Evolutionary conservation across 2,797 vertebrate species (phyloP), one percentile per base, ranked within the genome.

Genomic region (Lagocephalus sceleratus): DNA sequence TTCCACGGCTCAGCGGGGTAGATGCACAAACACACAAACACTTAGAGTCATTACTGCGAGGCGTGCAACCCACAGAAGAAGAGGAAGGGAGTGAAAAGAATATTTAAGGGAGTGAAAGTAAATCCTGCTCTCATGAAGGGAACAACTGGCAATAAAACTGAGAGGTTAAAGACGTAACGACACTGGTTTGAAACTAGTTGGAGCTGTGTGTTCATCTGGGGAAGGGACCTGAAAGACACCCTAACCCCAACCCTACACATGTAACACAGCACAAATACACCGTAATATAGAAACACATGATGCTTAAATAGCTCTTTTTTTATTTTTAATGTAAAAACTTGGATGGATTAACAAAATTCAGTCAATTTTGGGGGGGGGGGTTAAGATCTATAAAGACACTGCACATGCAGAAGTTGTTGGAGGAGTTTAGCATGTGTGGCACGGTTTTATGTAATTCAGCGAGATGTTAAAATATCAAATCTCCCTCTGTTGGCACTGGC

Each of bases 1-100:
- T 63, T 71, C 72, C 70, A 63, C 63, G 78, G 61, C 66, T 81
- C 57, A 71, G 62, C 62, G 56, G 56, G 57, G 65, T 46, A 55
- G 41, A 59, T 53, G 23, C 21, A 10, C 57, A 66, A 46, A 53
- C 49, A 68, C 19, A 57, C 51, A 70, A 43, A 50, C 26, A 70
- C 2, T 12, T 39, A 57, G 20, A 57, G 44, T 61, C 55, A 67
- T 59, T 67, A 73, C 54, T 54, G 26, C 51, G 53, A 60, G 35
- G 54, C 3, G 19, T 44, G 51, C 45, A 56, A 64, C 63, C 39
- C 21, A 14, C 29, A 59, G 8, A n/a, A 44, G 54, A 52, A 63
- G 19, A 57, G 46, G 47, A 65, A 58, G 42, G 46, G 48, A 44
- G 63, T 38, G 38, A 51, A 57, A 63, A 60, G 40, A 65, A 9